Percentiles rank a stretch among this genome's conserved stretches.
phyloP scores from a whole-genome alignment of 35 echinoderm and acorn worm species.

The Anneissia japonica region DNA sequence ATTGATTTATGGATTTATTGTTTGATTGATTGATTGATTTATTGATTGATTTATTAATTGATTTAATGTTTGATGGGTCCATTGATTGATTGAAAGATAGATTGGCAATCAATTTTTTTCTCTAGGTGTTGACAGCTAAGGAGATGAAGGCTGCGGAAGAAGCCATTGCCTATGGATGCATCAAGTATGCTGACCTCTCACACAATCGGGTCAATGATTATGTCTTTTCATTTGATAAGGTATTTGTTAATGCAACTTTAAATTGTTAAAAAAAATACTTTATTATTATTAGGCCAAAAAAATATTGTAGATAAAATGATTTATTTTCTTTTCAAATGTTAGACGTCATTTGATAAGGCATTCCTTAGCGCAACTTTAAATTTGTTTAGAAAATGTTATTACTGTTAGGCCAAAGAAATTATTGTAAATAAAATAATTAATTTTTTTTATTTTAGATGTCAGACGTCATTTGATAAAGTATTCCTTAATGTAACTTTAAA shows the following conservation, averaged over 20 bases:
- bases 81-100: too few relatives aligned
- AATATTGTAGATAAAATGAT: not conserved
- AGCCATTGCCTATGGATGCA: conserved; percentile 91
- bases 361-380: not conserved
- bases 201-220: conserved; percentile 88
- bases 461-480: too few relatives aligned
- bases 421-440: not conserved
- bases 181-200: conserved; percentile 90
- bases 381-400: not conserved
- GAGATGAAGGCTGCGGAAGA: conserved; percentile 80
- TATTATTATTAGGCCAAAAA: not conserved
- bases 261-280: not conserved
- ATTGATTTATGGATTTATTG: too few relatives aligned
- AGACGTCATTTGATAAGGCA: too few relatives aligned
- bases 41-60: too few relatives aligned
- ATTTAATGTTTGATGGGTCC: too few relatives aligned
- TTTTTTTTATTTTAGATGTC: not conserved
- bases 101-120: not conserved
- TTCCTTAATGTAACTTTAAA: not conserved
- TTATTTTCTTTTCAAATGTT: not conserved
- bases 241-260: not conserved
- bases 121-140: conserved; percentile 59
- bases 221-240: conserved; percentile 99
- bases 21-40: too few relatives aligned
- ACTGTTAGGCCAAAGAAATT: not conserved